A percentile compares a stretch with the other conserved stretches of the same genome.
Conservation (phyloP, 2,113 vertebrate genomes). For the Hippopotamus amphibius region DNA sequence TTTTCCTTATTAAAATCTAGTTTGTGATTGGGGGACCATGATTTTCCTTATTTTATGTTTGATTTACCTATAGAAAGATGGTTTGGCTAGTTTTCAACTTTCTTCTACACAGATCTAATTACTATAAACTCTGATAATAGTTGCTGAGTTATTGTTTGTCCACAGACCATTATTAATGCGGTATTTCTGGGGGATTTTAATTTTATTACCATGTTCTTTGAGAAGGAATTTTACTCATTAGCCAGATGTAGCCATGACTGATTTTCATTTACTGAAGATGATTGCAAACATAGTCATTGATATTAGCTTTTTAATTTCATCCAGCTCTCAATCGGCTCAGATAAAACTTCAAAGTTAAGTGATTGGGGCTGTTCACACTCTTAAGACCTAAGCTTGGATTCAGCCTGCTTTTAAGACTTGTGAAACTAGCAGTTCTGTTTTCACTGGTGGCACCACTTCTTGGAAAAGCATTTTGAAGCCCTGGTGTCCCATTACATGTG, state of each 20-base stretch:
- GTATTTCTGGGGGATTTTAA: background rate
- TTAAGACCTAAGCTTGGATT: constrained; percentile 13
- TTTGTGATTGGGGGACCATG: background rate
- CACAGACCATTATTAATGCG: background rate
- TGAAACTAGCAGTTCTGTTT: constrained; percentile 21
- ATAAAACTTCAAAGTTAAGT: constrained; percentile 8
- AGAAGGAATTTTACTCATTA: constrained; percentile 19
- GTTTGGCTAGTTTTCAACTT: constrained; percentile 20
- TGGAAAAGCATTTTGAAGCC: constrained; percentile 7
- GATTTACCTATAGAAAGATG: background rate
- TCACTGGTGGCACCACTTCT: background rate
- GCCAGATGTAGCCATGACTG: background rate
- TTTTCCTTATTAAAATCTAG: background rate
- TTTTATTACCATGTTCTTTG: background rate
- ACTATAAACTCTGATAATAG: background rate
- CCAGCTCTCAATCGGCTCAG: background rate
- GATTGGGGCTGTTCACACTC: background rate
- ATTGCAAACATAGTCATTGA: background rate
- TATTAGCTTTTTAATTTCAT: constrained; percentile 18
- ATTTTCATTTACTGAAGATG: background rate
- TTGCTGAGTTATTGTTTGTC: background rate
- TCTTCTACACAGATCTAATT: constrained; percentile 11
- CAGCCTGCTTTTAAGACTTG: background rate
- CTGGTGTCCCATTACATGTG: background rate
- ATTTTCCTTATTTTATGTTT: constrained; percentile 48